Percentiles rank a stretch among this genome's conserved stretches.
phyloP scores from a whole-genome alignment of 2,113 vertebrate genomes.

The Brienomyrus brachyistius region DNA sequence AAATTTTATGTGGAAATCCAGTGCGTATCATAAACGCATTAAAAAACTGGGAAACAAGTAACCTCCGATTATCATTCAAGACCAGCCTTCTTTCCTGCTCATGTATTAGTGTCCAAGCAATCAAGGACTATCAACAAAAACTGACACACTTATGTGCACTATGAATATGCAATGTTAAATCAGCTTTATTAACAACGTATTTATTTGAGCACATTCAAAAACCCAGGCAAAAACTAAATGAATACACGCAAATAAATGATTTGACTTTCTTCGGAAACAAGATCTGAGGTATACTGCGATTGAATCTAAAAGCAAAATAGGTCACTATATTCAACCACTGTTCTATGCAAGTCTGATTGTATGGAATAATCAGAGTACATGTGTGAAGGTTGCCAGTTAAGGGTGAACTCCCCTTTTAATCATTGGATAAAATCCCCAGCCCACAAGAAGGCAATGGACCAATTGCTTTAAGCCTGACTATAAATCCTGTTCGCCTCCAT shows the following conservation, averaged over 20 bases:
- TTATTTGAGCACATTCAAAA: conserved; percentile 9
- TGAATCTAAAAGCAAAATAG: not conserved
- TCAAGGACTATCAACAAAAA: conserved; percentile 13
- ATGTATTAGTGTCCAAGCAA: conserved; percentile 13
- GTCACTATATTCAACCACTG: not conserved
- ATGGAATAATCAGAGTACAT: not conserved
- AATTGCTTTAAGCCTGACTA: not conserved
- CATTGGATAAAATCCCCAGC: conserved; percentile 10
- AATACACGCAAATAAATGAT: not conserved
- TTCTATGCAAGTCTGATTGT: conserved; percentile 2
- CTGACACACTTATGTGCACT: conserved; percentile 4
- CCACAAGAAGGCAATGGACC: conserved; percentile 7
- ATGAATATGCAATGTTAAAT: conserved; percentile 18
- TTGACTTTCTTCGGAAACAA: conserved; percentile 10
- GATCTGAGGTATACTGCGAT: conserved; percentile 17
- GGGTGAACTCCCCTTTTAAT: not conserved
- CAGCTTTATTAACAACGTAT: not conserved
- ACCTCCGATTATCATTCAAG: not conserved
- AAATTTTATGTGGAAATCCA: conserved; percentile 17
- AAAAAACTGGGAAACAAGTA: not conserved
- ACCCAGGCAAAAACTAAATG: not conserved
- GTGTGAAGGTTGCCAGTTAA: not conserved
- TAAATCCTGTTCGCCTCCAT: not conserved
- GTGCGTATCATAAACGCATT: not conserved
- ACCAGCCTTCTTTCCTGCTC: not conserved